These are phyloP conservation scores for Encarsia formosa DNA, from an alignment of 2,888 invertebrate species.

Conservation along the genomic window DNA sequence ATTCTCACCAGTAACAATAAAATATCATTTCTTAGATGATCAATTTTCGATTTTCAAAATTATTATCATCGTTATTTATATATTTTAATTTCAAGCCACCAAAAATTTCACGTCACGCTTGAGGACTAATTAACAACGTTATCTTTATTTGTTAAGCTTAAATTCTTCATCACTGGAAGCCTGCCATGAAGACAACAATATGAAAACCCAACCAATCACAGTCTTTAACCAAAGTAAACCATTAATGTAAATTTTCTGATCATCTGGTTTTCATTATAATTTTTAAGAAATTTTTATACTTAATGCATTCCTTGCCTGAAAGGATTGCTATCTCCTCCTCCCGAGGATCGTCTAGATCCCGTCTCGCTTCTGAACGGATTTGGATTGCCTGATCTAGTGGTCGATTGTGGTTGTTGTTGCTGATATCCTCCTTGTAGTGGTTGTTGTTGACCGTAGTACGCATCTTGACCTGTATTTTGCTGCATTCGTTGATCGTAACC, in stretches of 20 bases:
- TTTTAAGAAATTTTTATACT: no score
- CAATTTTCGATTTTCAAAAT: conserved; percentile 13
- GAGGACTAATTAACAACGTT: no score
- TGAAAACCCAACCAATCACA: conserved; percentile 30
- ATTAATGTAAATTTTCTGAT: conserved; percentile 13
- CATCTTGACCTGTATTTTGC: conserved; percentile 28
- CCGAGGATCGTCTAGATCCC: conserved; percentile 53
- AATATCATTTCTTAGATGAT: no score
- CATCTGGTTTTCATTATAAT: conserved; percentile 15
- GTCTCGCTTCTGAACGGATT: conserved; percentile 54
- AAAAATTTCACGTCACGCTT: no score
- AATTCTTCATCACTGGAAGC: conserved; percentile 44
- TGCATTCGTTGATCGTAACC: conserved; percentile 49
- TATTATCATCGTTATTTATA: no score
- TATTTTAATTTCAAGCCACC: no score
- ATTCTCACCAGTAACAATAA: no score
- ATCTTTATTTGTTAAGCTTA: no score
- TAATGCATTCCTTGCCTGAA: conserved; percentile 74
- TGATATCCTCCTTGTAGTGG: conserved; percentile 34
- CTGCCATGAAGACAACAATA: conserved; percentile 46
- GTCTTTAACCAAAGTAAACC: conserved; percentile 26
- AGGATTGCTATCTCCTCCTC: conserved; percentile 64
- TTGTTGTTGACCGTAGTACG: conserved; percentile 30
- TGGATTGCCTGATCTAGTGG: conserved; percentile 29
- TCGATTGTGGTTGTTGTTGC: conserved; percentile 29